Evolutionary conservation across 2,888 invertebrate genomes (phyloP), one percentile per base, ranked within the genome.

Genomic region (Thyatira batis): DNA sequence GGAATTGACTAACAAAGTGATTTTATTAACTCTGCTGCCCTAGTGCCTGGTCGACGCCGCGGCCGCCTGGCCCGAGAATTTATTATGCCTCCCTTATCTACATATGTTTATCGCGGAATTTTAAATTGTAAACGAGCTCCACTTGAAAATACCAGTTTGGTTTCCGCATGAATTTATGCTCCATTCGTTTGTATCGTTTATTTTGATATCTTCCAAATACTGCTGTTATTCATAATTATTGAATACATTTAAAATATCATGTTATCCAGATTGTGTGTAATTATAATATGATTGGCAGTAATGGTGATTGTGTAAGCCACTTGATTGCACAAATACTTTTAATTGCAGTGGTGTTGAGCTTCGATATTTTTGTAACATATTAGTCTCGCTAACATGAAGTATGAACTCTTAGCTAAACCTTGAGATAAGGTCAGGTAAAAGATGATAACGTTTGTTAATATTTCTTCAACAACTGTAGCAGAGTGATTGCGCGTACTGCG

Each of bases 41-140:
- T 67, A 71, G 72, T 67, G 63, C 65, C 65, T 64, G 67, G 65
- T 67, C 65, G 69, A 67, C 65, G 71, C 73, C 70, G 75, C 71
- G 64, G 71, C 73, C 70, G 75, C 71, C 73, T 71, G 57, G 71
- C 75, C 74, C 68, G 69, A 71, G 77, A 82, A 88, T 88, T 85
- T 87, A 88, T 87, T 87, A 82, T 76, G 70, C 78, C 78, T 63
- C 71, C 69, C 80, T 74, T 84, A 87, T 88, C 85, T 88, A 83
- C 87, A 86, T 86, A 84, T 87, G 86, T 88, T 87, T 88, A 88
- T 88, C 84, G 78, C 71, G 70, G 79, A 82, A 85, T 87, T 88
- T 89, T 85, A 89, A 88, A 88, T 88, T 88, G 87, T 87, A 87
- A 88, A 87, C 86, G 84, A 83, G 83, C 79, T 76, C 73, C 65